These are phyloP conservation scores for Chiroxiphia lanceolata DNA, from an alignment of 2,797 vertebrate species.

Conservation along the genomic window DNA sequence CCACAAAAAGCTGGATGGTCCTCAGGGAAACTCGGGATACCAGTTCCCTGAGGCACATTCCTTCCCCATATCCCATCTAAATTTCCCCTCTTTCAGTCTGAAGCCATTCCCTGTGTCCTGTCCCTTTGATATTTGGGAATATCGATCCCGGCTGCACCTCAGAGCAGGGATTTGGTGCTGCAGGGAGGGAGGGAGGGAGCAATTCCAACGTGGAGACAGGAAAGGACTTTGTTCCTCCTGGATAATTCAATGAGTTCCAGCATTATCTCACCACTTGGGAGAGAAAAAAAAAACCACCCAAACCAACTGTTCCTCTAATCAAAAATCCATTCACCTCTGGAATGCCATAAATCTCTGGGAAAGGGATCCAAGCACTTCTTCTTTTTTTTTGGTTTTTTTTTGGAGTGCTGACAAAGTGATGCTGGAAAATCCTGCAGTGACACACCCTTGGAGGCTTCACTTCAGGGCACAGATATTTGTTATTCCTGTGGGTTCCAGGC, in stretches of 20 bases:
- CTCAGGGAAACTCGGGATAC: neutral
- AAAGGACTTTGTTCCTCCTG: neutral
- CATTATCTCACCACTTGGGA: neutral
- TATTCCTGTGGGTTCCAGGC: neutral
- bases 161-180: neutral
- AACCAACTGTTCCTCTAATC: neutral
- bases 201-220: neutral
- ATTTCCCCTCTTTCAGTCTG: no score
- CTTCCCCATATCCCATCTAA: no score
- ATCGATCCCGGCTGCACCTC: neutral
- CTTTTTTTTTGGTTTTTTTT: no score
- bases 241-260: neutral
- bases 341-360: neutral
- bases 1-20: neutral
- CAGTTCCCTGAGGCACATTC: neutral
- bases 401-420: slow-evolving; percentile 1
- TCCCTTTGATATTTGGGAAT: neutral
- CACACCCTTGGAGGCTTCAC: neutral
- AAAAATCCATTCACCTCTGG: neutral
- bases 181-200: neutral
- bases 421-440: neutral
- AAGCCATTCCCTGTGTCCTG: no score
- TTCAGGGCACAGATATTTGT: neutral
- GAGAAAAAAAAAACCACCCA: neutral
- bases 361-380: neutral